phyloP scores from a whole-genome alignment of 2,797 vertebrate genomes.

The Cebuella pygmaea region DNA sequence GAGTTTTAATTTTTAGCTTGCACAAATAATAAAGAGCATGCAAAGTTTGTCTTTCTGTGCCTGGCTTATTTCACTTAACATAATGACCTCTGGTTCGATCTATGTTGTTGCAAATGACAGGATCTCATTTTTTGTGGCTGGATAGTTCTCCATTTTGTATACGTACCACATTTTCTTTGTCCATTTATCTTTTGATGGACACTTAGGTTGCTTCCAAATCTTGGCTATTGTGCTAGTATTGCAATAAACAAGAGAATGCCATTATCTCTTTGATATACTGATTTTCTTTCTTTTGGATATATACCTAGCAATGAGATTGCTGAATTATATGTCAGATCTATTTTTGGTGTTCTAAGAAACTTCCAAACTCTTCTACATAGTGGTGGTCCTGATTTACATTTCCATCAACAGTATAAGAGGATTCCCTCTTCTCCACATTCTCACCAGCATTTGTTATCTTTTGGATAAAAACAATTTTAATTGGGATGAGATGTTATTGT shows the following conservation, averaged over 20 bases:
- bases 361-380: background rate
- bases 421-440: background rate
- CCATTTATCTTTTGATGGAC: background rate
- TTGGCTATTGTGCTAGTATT: background rate
- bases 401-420: background rate
- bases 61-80: background rate
- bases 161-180: background rate
- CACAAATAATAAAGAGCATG: background rate
- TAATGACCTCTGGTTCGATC: background rate
- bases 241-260: background rate
- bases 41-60: background rate
- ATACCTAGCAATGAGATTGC: background rate
- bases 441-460: background rate
- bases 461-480: background rate
- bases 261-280: background rate
- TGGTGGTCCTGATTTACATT: background rate
- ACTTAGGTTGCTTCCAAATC: background rate
- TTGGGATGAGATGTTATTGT: background rate
- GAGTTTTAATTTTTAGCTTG: background rate
- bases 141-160: background rate
- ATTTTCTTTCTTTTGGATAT: background rate
- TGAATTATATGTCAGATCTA: background rate
- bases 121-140: background rate
- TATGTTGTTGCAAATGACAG: background rate
- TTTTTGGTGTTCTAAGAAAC: background rate